Evolutionary conservation across 2,797 vertebrate genomes (phyloP).

Genomic region (Sandelia bainsii): DNA sequence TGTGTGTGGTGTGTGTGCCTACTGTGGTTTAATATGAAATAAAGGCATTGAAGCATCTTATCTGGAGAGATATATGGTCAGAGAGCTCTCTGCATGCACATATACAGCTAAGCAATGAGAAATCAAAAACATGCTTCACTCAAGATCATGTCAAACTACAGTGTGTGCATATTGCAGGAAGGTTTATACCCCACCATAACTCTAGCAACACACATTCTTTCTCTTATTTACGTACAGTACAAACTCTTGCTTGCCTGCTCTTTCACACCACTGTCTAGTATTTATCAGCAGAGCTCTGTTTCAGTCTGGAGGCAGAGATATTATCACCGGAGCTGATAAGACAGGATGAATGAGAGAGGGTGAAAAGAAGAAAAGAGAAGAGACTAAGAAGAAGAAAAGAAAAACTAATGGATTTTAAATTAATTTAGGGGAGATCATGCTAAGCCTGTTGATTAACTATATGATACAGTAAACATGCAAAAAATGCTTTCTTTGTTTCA

Average conservation of each 20-base stretch:
- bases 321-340: slow-evolving; percentile 70
- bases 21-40: too few species aligned
- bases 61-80: too few species aligned
- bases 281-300: slow-evolving; percentile 71
- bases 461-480: slow-evolving; percentile 11
- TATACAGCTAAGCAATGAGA: background rate
- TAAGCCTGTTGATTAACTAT: slow-evolving; percentile 26
- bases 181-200: background rate
- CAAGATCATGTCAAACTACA: slow-evolving; percentile 7
- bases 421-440: slow-evolving; percentile 28
- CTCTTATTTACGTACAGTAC: slow-evolving; percentile 26
- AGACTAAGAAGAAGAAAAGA: slow-evolving; percentile 5
- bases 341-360: slow-evolving; percentile 57
- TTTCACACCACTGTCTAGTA: slow-evolving; percentile 51
- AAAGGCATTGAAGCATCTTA: too few species aligned
- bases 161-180: slow-evolving; percentile 6
- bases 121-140: slow-evolving; percentile 18
- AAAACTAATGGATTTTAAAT: slow-evolving; percentile 22
- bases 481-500: slow-evolving; percentile 13
- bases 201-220: background rate
- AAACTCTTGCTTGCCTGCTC: slow-evolving; percentile 19
- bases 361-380: slow-evolving; percentile 23
- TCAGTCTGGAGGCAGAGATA: slow-evolving; percentile 68
- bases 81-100: too few species aligned
- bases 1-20: too few species aligned